Evolutionary conservation across 2,888 invertebrate genomes (phyloP), one percentile per base, ranked within the genome.

Genomic region (Ornithoptera priamus): DNA sequence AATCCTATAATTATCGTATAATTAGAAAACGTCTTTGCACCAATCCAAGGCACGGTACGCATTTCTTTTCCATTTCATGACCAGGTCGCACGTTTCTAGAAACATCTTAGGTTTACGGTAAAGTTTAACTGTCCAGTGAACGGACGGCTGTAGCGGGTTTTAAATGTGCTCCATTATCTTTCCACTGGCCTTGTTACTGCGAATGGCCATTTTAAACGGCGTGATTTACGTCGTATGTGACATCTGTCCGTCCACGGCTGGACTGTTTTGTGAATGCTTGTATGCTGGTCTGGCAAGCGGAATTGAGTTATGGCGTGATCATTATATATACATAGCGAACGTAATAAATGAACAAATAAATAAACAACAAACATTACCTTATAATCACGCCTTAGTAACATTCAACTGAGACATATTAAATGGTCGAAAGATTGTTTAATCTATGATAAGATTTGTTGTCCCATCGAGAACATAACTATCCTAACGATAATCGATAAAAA

Each of bases 131-230:
- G 59, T 30, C 20, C 59, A 36, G 53, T 64, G 60, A 30, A 65
- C 59, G 30, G 24, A 65, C 59, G 30, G 24, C 30, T 12, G 62
- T 18, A 20, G 24, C 68, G 22, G 10, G 68, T 68, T 60, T 56
- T 68, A 53, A 60, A 68, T 64, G 53, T 60, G 36, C 22, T 36
- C 53, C 64, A 56, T 68, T 64, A 68, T 64, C 63, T 68, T 17
- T 58, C 58, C 59, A 68, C 22, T 64, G 63, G 53, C 68, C 64
- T 63, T 63, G 63, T 65, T 17, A 30, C 22, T 58, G 58, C 36
- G 20, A 65, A 22, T 64, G 46, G 30, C 68, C 30, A 39, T 59
- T 64, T 68, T 68, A 68, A 68, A 60, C 60, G 68, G 20, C 8
- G 50, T 39, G 60, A 60, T 64, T 59, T 68, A 63, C 59, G 39